Evolutionary conservation across 1,140 invertebrate species (phyloP), one percentile per base, ranked within the genome.

Genomic region (Pseudomyrmex flavicornis): DNA sequence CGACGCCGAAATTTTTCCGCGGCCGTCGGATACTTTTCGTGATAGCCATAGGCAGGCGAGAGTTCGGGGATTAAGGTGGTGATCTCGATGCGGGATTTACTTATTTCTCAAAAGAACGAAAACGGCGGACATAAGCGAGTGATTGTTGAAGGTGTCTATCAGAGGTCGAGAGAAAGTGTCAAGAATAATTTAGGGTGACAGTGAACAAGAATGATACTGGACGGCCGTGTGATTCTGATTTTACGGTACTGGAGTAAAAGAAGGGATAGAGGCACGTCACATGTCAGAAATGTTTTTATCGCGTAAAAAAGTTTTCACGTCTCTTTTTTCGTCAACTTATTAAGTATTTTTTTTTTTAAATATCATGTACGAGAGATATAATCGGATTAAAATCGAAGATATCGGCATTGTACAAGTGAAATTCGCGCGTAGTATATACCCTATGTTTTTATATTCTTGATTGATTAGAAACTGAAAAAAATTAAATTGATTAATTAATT

Each of bases 1-100:
- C 72, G 85, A 83, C 52, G 50, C 74, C 35, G 83, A 76, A 85
- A 88, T 82, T 88, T 88, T 88, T 88, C 54, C 85, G 58, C 86
- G 59, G 46, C 86, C 83, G 87, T 85, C 86, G 63, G 87, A 88
- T 72, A 88, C 86, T 82, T 88, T 88, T 76, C 69, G 22, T 8
- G 52, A 48, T 20, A 22, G 58, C 35, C 35, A 35, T 68, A 52
- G 48, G 46, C 62, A 50, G 44, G 70, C 50, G 52, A 35, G n/a
- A 50, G 63, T 52, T 17, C 76, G 66, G 48, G 66, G 66, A 80
- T 80, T 80, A 80, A 80, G 76, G 74, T 68, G 74, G 74, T 77
- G 74, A 77, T 54, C 62, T 10, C 62, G 74, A 48, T 52, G 50
- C 35, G 61, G 46, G 54, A 2, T 62, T 35, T 66, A 22, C 1